Evolutionary conservation across 1,140 invertebrate species (phyloP), one percentile per base, ranked within the genome.

Genomic region (Chironomus tepperi): DNA sequence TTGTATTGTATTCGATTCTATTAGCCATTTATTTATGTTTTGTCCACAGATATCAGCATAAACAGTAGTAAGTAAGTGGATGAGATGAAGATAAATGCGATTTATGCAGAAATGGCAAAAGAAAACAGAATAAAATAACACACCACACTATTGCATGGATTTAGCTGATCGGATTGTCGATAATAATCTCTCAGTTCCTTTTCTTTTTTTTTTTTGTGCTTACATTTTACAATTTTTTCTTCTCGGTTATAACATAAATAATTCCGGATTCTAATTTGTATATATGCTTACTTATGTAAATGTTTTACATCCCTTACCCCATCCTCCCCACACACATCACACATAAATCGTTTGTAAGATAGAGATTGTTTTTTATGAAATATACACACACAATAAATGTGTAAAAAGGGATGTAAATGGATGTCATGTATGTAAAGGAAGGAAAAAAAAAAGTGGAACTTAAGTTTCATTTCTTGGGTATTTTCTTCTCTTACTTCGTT

Each of bases 11-110:
- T 34, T 34, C 24, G 24, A 34, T 34, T 34, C 24, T 34, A 34
- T 70, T 70, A 70, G 65, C 65, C 65, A 70, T 70, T 70, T 70
- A 70, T 70, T 70, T 70, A 9, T 70, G 65, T 70, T 10, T 57
- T n/a, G 47, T n/a, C 43, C 8, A 7, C 43, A 57, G n/a, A 15
- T n/a, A 57, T 12, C 8, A 57, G 9, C 47, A 18, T 34, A 34
- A 34, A 34, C 24, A 34, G 24, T 34, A 34, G 24, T 34, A 34
- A 34, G 24, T 34, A 34, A 34, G 24, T 34, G 24, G 24, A 34
- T 34, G 24, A 19, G 65, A 70, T 70, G 65, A 70, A 70, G 65
- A 70, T 70, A 70, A 67, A 67, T 70, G 65, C 64, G 64, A 67
- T 15, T 34, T n/a, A 67, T 47, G 7, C 64, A 67, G 64, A 34